These are phyloP conservation scores for Trichoplusia ni DNA, from an alignment of 1,140 invertebrate genomes.

Conservation along the genomic window DNA sequence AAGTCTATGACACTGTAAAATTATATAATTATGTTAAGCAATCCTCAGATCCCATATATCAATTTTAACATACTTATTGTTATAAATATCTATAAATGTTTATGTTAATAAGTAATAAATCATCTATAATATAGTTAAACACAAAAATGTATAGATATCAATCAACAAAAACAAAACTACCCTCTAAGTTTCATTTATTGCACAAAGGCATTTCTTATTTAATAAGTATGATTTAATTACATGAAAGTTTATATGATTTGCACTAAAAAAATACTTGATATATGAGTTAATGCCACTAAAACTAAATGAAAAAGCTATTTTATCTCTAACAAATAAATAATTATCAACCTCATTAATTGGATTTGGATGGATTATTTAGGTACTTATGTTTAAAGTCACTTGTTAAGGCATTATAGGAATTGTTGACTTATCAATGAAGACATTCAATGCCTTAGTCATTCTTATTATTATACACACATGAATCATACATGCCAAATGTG, in stretches of 20 bases:
- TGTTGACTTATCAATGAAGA: slow-evolving; percentile 11
- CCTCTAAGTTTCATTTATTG: slow-evolving; percentile 32
- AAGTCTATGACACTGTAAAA: slow-evolving; percentile 32
- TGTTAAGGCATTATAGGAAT: slow-evolving; percentile 5
- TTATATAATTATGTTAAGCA: slow-evolving; percentile 14
- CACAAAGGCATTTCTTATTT: slow-evolving; percentile 35
- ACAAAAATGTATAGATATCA: slow-evolving; percentile 16
- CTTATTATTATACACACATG: slow-evolving; percentile 21
- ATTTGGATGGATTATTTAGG: slow-evolving; percentile 24
- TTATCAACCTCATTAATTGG: slow-evolving; percentile 23
- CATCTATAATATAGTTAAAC: neutral
- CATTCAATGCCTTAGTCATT: slow-evolving; percentile 24
- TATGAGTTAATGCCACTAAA: slow-evolving; percentile 16
- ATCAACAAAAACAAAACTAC: slow-evolving; percentile 15
- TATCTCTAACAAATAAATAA: slow-evolving; percentile 25
- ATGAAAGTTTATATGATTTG: slow-evolving; percentile 13
- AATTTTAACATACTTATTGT: slow-evolving; percentile 1
- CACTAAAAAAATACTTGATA: slow-evolving; percentile 25
- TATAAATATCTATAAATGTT: slow-evolving; percentile 18
- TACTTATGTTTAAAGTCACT: slow-evolving; percentile 17
- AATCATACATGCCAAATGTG: slow-evolving; percentile 26
- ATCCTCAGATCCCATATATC: slow-evolving; percentile 19
- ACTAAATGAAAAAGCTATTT: slow-evolving; percentile 12
- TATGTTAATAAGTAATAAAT: slow-evolving; percentile 19
- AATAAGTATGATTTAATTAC: slow-evolving; percentile 26